phyloP scores from a whole-genome alignment of 2,113 vertebrate species.

The Rhinolophus sinicus region DNA sequence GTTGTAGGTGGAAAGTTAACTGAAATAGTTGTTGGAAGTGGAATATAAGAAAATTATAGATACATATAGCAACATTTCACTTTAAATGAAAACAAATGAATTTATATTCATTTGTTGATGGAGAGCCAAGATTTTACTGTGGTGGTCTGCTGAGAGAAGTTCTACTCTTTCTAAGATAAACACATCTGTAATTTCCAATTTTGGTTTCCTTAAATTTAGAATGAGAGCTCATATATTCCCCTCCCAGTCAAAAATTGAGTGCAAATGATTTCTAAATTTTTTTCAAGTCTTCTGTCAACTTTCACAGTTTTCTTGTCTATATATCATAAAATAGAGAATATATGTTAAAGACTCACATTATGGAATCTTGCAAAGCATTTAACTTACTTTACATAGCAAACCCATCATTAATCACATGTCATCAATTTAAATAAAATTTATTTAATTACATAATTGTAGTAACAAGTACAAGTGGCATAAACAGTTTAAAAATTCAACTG shows the following conservation, averaged over 20 bases:
- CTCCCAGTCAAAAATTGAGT: background rate
- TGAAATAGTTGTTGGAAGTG: background rate
- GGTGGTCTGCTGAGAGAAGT: background rate
- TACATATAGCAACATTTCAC: background rate
- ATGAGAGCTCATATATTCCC: background rate
- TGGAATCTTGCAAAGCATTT: conserved; percentile 48
- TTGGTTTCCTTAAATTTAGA: conserved; percentile 28
- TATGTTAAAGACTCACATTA: conserved; percentile 18
- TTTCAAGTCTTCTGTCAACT: background rate
- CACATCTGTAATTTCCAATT: background rate
- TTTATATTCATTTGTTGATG: conserved; percentile 31
- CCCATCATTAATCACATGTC: conserved; percentile 47
- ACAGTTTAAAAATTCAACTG: conserved; percentile 48
- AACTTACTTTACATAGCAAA: conserved; percentile 60
- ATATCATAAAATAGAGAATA: conserved; percentile 20
- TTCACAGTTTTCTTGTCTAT: background rate
- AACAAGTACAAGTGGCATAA: conserved; percentile 57
- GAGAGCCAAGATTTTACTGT: conserved; percentile 1
- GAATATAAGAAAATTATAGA: background rate
- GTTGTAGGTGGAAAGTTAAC: background rate
- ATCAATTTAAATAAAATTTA: conserved; percentile 61
- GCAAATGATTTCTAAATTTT: background rate
- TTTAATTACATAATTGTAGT: conserved; percentile 67
- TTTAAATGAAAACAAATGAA: conserved; percentile 33
- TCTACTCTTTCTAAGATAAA: conserved; percentile 19